These are phyloP conservation scores for Eupithecia subfuscata DNA, from an alignment of 2,888 invertebrate species.

Conservation along the genomic window DNA sequence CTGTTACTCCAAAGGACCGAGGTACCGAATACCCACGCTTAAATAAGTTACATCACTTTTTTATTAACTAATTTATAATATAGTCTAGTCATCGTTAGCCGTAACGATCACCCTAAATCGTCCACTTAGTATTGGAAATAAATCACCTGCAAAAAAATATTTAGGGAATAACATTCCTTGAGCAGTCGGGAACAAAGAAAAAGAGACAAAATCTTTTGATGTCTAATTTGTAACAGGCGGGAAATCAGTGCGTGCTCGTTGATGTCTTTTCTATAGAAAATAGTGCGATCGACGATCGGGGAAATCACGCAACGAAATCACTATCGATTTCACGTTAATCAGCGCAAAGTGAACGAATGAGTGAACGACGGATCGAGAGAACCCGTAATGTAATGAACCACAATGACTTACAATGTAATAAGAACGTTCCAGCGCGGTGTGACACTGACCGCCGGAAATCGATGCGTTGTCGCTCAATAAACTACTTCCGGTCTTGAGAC, in stretches of 20 bases:
- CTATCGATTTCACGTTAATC: slow-evolving; percentile 8
- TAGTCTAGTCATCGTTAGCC: not conserved
- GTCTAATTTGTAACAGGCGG: not conserved
- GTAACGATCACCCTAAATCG: not conserved
- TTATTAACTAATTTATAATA: not conserved
- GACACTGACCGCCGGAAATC: slow-evolving; percentile 74
- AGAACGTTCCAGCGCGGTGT: slow-evolving; percentile 38
- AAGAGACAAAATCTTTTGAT: not conserved
- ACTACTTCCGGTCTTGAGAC: slow-evolving; percentile 61
- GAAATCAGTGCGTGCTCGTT: slow-evolving; percentile 49
- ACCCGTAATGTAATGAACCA: slow-evolving; percentile 18
- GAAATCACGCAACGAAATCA: not conserved
- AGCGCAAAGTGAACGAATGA: not conserved
- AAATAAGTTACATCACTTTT: not conserved
- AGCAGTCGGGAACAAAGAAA: not conserved
- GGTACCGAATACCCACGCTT: not conserved
- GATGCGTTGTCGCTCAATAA: slow-evolving; percentile 68
- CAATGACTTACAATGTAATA: slow-evolving; percentile 46
- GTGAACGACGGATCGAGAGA: not conserved
- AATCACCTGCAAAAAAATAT: not conserved
- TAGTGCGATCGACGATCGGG: slow-evolving; percentile 6
- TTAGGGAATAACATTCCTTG: not conserved
- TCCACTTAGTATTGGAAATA: not conserved
- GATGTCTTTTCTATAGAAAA: slow-evolving; percentile 55
- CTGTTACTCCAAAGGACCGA: not conserved